These are phyloP conservation scores for Agonopterix subpropinquella DNA, from an alignment of 2,888 invertebrate genomes.

Conservation along the genomic window DNA sequence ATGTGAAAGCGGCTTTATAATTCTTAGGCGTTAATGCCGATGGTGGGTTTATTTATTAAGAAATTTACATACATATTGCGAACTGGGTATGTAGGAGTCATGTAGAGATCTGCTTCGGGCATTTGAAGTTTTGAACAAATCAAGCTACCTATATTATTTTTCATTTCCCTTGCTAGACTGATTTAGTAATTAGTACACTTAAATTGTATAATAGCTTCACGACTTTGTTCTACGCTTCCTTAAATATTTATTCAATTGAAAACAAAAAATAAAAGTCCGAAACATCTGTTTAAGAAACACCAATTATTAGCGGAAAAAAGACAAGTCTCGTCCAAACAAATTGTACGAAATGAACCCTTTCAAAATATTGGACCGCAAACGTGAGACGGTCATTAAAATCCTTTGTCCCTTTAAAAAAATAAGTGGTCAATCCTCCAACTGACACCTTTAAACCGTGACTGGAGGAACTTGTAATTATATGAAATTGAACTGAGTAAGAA, in stretches of 20 bases:
- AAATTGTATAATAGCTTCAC: too few species aligned
- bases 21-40: slow-evolving; percentile 45
- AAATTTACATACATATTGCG: slow-evolving; percentile 17
- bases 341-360: slow-evolving; percentile 40
- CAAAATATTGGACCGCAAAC: slow-evolving; percentile 35
- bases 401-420: slow-evolving; percentile 36
- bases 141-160: too few species aligned
- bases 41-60: slow-evolving; percentile 31
- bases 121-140: too few species aligned
- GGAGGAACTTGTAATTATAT: slow-evolving; percentile 52
- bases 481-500: slow-evolving; percentile 54
- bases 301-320: slow-evolving; percentile 9
- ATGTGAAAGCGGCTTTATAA: slow-evolving; percentile 63
- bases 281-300: slow-evolving; percentile 18
- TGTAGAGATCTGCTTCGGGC: too few species aligned
- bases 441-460: slow-evolving; percentile 66
- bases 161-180: too few species aligned
- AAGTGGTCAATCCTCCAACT: slow-evolving; percentile 68
- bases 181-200: too few species aligned
- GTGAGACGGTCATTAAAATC: slow-evolving; percentile 30
- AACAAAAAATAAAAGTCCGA: background rate
- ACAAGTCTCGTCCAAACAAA: slow-evolving; percentile 34
- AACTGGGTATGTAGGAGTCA: background rate
- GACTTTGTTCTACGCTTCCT: too few species aligned
- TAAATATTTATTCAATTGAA: too few species aligned